Conservation (phyloP, 2,113 vertebrate genomes). For the Mugil cephalus region DNA sequence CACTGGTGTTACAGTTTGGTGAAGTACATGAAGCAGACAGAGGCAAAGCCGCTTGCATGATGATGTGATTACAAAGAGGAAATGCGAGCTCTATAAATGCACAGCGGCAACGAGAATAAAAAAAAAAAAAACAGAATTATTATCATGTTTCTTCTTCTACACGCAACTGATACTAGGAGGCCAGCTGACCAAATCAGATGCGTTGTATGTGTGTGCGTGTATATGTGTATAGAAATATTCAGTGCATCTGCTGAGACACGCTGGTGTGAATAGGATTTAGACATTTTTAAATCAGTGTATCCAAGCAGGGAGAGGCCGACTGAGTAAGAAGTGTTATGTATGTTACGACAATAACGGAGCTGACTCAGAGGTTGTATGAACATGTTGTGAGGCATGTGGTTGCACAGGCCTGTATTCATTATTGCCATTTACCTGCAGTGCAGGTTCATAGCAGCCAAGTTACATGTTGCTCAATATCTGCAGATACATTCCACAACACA, state of each 20-base stretch:
- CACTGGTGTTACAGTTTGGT: not conserved
- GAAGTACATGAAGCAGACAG: not conserved
- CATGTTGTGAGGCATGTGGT: constrained; percentile 13
- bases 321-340: not conserved
- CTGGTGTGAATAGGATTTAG: constrained; percentile 6
- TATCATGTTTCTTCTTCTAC: not conserved
- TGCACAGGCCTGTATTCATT: not conserved
- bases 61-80: not conserved
- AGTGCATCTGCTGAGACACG: not conserved
- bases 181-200: not conserved
- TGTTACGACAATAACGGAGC: not conserved
- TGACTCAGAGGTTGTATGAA: not conserved
- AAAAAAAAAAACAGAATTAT: not conserved
- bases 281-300: not conserved
- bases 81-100: not conserved
- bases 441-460: not conserved
- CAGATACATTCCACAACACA: not conserved
- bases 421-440: not conserved
- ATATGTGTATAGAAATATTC: too few species aligned
- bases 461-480: not conserved
- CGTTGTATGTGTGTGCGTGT: not conserved
- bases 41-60: constrained; percentile 29
- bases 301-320: constrained; percentile 5
- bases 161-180: not conserved
- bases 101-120: not conserved